These are phyloP conservation scores for human DNA, from an alignment of 2,113 vertebrate species.

Conservation along the genomic window GRCh38 chr4:53306501-53307000, in stretches of 20 bases:
- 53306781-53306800: neutral
- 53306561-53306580: neutral
- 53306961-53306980: neutral
- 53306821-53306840: neutral
- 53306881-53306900: neutral
- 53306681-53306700: neutral
- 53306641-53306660: neutral
- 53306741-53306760: neutral
- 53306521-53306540: neutral
- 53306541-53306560: neutral
- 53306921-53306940: neutral
- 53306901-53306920: neutral
- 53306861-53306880: neutral
- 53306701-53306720: neutral
- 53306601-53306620: neutral
- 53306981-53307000: neutral
- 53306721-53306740: neutral
- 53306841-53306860: neutral
- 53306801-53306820: neutral
- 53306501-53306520: no score
- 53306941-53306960: neutral
- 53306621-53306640: neutral
- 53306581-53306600: neutral
- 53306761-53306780: neutral
- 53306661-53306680: neutral